A percentile compares a stretch with the other conserved stretches of the same genome.
phyloP scores from a whole-genome alignment of 2,888 invertebrate species.

The Metopia argyrocephala region DNA sequence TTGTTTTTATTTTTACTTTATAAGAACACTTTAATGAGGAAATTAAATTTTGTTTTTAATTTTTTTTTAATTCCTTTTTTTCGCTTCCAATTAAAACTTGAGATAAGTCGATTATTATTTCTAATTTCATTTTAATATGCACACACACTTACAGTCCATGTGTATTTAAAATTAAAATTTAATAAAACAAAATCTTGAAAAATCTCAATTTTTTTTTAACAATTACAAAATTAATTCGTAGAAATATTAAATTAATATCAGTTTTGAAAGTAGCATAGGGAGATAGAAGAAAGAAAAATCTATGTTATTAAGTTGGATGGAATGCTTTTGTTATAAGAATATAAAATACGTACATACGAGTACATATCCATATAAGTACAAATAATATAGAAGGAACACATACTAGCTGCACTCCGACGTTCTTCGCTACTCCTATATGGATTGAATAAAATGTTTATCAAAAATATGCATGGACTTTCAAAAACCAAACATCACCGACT shows the following conservation, averaged over 20 bases:
- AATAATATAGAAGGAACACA: too few species aligned
- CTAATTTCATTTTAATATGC: not conserved
- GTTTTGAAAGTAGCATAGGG: too few species aligned
- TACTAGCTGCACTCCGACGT: too few species aligned
- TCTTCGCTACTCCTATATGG: too few species aligned
- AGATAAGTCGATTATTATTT: conserved; percentile 5
- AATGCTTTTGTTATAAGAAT: conserved; percentile 3
- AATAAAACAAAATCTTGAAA: not conserved
- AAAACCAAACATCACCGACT: too few species aligned
- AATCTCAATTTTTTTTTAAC: not conserved
- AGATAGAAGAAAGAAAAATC: not conserved
- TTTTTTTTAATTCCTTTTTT: too few species aligned
- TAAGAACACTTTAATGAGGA: too few species aligned
- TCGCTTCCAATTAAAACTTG: not conserved
- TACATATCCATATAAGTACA: not conserved
- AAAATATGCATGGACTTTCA: too few species aligned
- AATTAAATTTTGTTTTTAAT: too few species aligned
- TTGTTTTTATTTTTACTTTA: too few species aligned
- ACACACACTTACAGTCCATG: too few species aligned
- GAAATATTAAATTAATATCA: conserved; percentile 7
- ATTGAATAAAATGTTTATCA: too few species aligned
- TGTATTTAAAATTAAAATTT: not conserved
- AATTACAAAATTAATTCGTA: not conserved
- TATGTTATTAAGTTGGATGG: conserved; percentile 15
- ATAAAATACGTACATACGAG: not conserved